Evolutionary conservation across 2,797 vertebrate species (phyloP).

Genomic region (Helicolenus hilgendorfi): DNA sequence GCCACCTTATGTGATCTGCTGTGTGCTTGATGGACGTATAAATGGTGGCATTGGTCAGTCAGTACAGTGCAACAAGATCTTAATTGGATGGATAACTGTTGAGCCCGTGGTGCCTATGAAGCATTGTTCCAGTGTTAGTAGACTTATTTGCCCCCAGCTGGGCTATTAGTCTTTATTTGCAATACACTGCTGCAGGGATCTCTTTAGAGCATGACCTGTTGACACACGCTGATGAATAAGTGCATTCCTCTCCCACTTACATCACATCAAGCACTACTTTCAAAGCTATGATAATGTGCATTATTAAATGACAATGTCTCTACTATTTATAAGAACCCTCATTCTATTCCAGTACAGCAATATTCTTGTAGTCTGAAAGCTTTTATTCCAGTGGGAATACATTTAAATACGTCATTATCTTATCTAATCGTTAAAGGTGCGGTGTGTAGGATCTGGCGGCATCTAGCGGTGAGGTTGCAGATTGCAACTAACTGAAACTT

Average conservation of each 20-base stretch:
- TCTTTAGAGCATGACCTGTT: conserved; percentile 38
- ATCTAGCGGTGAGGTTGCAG: too few relatives aligned
- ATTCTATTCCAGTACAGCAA: not conserved
- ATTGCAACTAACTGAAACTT: too few relatives aligned
- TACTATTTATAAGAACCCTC: not conserved
- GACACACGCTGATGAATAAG: conserved; percentile 47
- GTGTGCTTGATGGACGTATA: not conserved
- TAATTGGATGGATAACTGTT: conserved; percentile 28
- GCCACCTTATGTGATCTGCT: not conserved
- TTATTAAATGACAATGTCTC: conserved; percentile 6
- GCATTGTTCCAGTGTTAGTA: conserved; percentile 17
- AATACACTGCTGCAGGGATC: conserved; percentile 30
- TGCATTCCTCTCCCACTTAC: conserved; percentile 4
- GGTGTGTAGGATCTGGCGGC: too few relatives aligned
- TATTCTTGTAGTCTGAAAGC: not conserved
- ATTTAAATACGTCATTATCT: not conserved
- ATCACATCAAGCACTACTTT: conserved; percentile 31
- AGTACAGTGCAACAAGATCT: not conserved
- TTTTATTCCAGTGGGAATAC: not conserved
- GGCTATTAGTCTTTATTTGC: conserved; percentile 56
- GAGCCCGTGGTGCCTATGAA: conserved; percentile 7
- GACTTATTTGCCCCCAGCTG: conserved; percentile 37
- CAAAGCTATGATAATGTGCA: not conserved
- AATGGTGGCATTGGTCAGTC: not conserved
- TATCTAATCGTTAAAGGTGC: not conserved